Evolutionary conservation across 2,797 vertebrate species (phyloP), one percentile per base, ranked within the genome.

Genomic region (Malurus leucopterus): DNA sequence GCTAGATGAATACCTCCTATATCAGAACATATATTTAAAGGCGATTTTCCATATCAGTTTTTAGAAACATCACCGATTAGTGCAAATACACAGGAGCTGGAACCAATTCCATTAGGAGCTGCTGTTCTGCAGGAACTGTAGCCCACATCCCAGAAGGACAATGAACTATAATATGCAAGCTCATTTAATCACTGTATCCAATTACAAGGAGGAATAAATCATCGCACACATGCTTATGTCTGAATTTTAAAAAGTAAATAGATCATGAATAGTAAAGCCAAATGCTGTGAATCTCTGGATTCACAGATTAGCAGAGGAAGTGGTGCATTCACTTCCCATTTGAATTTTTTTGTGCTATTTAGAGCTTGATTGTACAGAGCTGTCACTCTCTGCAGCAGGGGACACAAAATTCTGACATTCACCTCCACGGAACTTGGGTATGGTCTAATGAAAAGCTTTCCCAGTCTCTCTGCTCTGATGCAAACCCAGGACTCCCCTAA

Each of bases 121-220:
- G 57, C 80, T 89, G 59, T 41, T 84, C 82, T 81, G 90, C 82
- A 84, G 74, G 84, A 36, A 64, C 30, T 32, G 74, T 64, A 82
- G 46, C 58, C 71, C 74, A 88, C 26, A 79, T 92, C 68, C 86
- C 91, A 88, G 77, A 86, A 95, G 91, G 72, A 93, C 91, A 95
- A 93, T 76, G 86, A 92, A 82, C 54, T 84, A 67, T 59, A 88
- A 88, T 86, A 86, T 58, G 46, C 86, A 88, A 92, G 84, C 80
- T 93, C 91, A 79, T 91, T 93, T 95, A 95, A 94, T 92, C 90
- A 86, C 90, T 71, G 57, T 68, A 93, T 92, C 68, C 78, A 93
- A 93, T 94, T 95, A 93, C 74, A 94, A 83, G 69, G 40, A 88
- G 90, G 81, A 91, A 93, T 95, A 94, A 86, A 95, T 93, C 89